Evolutionary conservation across 1,140 invertebrate species (phyloP).

Genomic region (Cataglyphis hispanica): DNA sequence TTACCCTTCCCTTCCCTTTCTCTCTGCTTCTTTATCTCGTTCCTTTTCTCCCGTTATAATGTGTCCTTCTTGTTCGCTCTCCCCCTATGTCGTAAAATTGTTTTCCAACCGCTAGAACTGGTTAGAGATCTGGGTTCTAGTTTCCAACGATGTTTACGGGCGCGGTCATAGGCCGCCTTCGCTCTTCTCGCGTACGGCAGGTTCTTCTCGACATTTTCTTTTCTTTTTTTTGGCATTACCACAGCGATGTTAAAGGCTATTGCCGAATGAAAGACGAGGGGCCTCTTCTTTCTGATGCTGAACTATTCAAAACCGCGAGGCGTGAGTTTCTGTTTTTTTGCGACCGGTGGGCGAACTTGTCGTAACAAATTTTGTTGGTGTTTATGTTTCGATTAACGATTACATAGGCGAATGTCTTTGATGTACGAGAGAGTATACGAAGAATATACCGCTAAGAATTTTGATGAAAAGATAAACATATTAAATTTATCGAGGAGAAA

Average conservation of each 20-base stretch:
- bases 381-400: background rate
- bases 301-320: slow-evolving; percentile 7
- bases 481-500: background rate
- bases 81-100: slow-evolving; percentile 83
- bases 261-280: slow-evolving; percentile 46
- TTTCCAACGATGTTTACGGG: slow-evolving; percentile 83
- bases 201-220: slow-evolving; percentile 24
- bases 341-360: slow-evolving; percentile 24
- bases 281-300: background rate
- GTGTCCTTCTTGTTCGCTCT: slow-evolving; percentile 36
- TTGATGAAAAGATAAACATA: background rate
- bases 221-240: slow-evolving; percentile 33
- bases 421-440: background rate
- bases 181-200: slow-evolving; percentile 65
- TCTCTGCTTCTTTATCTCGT: slow-evolving; percentile 44
- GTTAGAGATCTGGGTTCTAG: slow-evolving; percentile 83
- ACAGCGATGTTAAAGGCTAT: background rate
- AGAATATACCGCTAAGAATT: background rate
- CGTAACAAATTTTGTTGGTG: slow-evolving; percentile 15
- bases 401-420: background rate
- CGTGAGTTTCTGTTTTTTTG: slow-evolving; percentile 13
- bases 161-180: slow-evolving; percentile 84
- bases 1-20: background rate
- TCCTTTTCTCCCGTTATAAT: background rate
- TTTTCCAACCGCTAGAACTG: slow-evolving; percentile 83